These are phyloP conservation scores for Schizothorax lantsangensis DNA, from an alignment of 2,797 vertebrate genomes.

Conservation along the genomic window DNA sequence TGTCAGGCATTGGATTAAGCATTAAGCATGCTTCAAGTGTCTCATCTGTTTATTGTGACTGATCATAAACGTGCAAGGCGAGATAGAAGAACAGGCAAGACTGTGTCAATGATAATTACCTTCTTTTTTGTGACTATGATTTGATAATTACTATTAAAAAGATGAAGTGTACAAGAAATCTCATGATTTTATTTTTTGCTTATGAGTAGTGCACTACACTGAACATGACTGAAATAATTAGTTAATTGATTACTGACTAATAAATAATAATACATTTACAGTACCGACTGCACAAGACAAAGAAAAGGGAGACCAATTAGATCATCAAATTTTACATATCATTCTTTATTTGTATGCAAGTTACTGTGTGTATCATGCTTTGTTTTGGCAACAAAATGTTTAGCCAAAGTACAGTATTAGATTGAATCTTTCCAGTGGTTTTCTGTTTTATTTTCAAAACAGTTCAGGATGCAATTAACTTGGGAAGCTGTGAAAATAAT, in stretches of 20 bases:
- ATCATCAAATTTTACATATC: not conserved
- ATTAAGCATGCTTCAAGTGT: constrained; percentile 31
- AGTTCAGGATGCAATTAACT: not conserved
- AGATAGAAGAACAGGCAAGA: not conserved
- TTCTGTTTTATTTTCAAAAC: not conserved
- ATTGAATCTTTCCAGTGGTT: not conserved
- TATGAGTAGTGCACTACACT: not conserved
- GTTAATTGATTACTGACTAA: not conserved
- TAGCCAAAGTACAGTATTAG: constrained; percentile 11
- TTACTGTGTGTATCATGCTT: constrained; percentile 23
- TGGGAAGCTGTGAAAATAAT: not conserved
- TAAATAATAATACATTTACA: constrained; percentile 11
- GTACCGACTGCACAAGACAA: not conserved
- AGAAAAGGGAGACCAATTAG: not conserved
- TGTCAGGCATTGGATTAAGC: not conserved
- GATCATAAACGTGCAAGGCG: not conserved
- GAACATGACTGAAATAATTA: not conserved
- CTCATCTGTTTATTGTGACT: constrained; percentile 18
- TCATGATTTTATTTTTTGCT: not conserved
- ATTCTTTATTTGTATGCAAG: constrained; percentile 54
- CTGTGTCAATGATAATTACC: not conserved
- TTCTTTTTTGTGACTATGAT: constrained; percentile 40
- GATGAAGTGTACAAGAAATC: not conserved
- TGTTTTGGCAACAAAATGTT: constrained; percentile 43
- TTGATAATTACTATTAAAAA: constrained; percentile 57